These are phyloP conservation scores for Prionace glauca DNA, from an alignment of 2,797 vertebrate genomes.

Conservation along the genomic window DNA sequence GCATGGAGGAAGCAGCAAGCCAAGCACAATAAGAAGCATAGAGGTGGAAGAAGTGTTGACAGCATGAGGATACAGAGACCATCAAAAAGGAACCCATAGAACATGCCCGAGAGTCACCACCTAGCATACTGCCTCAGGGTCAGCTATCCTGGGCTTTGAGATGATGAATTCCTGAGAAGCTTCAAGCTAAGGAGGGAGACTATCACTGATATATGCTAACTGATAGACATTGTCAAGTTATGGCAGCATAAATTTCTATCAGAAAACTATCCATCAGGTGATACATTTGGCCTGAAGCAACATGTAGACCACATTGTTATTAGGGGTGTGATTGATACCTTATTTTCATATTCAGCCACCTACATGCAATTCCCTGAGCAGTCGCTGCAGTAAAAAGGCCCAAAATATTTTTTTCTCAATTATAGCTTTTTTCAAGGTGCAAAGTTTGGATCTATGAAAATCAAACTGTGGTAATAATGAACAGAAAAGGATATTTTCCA, in stretches of 20 bases:
- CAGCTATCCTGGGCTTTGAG: not conserved
- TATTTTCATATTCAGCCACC: not conserved
- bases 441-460: not conserved
- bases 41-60: not conserved
- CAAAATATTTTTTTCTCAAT: not conserved
- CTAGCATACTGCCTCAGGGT: not conserved
- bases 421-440: not conserved
- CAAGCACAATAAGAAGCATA: not conserved
- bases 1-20: not conserved
- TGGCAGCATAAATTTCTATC: not conserved
- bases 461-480: not conserved
- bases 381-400: not conserved
- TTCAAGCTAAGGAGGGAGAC: not conserved
- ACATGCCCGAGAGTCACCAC: not conserved
- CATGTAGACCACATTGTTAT: not conserved
- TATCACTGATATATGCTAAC: too few species aligned
- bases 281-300: not conserved
- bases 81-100: not conserved
- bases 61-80: not conserved
- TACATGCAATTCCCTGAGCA: not conserved
- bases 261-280: not conserved
- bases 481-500: not conserved
- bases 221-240: not conserved
- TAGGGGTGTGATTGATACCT: not conserved
- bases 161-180: not conserved